These are phyloP conservation scores for Phocides pigmalion DNA, from an alignment of 1,140 invertebrate genomes.

Conservation along the genomic window DNA sequence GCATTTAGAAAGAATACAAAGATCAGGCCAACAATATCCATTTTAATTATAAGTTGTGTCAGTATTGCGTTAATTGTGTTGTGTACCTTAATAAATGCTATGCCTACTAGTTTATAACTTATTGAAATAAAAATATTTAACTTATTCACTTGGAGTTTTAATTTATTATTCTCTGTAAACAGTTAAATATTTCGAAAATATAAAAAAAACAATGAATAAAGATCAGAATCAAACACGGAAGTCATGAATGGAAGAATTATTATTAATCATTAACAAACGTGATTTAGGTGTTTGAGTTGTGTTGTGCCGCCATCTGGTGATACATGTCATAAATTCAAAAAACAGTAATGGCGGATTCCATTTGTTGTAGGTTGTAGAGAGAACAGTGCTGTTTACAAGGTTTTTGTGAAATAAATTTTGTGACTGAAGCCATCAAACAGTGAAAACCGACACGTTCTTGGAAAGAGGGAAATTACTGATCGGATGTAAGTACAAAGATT, in stretches of 20 bases:
- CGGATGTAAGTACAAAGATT: slow-evolving; percentile 53
- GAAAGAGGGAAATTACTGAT: slow-evolving; percentile 20
- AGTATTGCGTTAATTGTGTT: slow-evolving; percentile 54
- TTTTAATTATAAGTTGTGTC: slow-evolving; percentile 62
- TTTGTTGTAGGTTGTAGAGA: slow-evolving; percentile 74
- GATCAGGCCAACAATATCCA: slow-evolving; percentile 78
- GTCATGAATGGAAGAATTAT: slow-evolving; percentile 43
- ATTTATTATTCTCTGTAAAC: background rate
- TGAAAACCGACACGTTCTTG: slow-evolving; percentile 12
- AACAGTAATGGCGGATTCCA: slow-evolving; percentile 81
- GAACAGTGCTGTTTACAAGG: slow-evolving; percentile 58
- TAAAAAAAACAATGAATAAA: background rate
- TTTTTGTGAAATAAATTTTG: slow-evolving; percentile 45
- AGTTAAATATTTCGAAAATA: background rate
- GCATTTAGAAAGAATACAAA: slow-evolving; percentile 82
- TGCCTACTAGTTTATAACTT: slow-evolving; percentile 51
- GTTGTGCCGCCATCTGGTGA: slow-evolving; percentile 74
- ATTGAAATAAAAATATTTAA: slow-evolving; percentile 44
- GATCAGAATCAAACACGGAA: too few relatives aligned
- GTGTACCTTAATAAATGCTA: slow-evolving; percentile 48
- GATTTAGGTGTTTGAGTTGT: slow-evolving; percentile 37
- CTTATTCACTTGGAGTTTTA: background rate
- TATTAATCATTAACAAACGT: background rate
- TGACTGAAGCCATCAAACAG: slow-evolving; percentile 11
- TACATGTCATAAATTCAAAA: slow-evolving; percentile 54